phyloP scores from a whole-genome alignment of 2,113 vertebrate genomes.

The Pan troglodytes region NHGRI_mPanTro3-v2.1_pri NC_072408.2:83317001-83317500 shows the following conservation, averaged over 20 bases:
- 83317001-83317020: background rate
- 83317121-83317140: background rate
- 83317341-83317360: background rate
- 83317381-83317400: conserved; percentile 26
- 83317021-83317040: background rate
- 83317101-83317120: background rate
- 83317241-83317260: conserved; percentile 18
- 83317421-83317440: background rate
- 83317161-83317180: background rate
- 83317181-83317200: background rate
- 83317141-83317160: background rate
- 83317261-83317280: conserved; percentile 20
- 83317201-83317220: conserved; percentile 8
- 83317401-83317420: background rate
- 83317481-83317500: conserved; percentile 6
- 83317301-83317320: background rate
- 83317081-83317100: background rate
- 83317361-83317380: conserved; percentile 23
- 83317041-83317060: background rate
- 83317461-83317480: conserved; percentile 24
- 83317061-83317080: conserved; percentile 26
- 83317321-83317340: background rate
- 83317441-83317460: background rate
- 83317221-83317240: background rate
- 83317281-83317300: background rate